Percentiles rank a stretch among this genome's conserved stretches.
Evolutionary conservation across 1,140 invertebrate genomes (phyloP).

Genomic region (Anastrepha ludens): DNA sequence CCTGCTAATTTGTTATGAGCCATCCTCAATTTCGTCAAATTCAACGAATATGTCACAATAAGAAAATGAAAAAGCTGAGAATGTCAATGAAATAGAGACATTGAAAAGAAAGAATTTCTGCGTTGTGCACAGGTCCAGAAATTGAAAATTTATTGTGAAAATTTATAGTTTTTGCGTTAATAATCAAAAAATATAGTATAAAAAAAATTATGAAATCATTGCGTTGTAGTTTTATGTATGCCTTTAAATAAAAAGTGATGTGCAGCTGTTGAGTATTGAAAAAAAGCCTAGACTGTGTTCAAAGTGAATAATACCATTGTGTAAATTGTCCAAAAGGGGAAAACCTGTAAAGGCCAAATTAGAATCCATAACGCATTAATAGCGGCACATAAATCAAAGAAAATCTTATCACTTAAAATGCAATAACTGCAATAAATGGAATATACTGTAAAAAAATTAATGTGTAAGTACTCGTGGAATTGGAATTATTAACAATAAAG

Average conservation of each 20-base stretch:
- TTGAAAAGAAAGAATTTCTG: conserved; percentile 47
- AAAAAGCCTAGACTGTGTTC: background rate
- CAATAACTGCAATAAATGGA: background rate
- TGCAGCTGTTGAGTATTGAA: background rate
- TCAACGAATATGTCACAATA: conserved; percentile 19
- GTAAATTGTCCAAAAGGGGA: background rate
- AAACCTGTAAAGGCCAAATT: conserved; percentile 5
- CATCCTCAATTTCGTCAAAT: background rate
- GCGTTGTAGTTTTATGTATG: background rate
- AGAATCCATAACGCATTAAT: background rate
- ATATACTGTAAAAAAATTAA: background rate
- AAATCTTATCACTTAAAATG: background rate
- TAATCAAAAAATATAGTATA: background rate
- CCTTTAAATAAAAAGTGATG: background rate
- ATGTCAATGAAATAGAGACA: conserved; percentile 7
- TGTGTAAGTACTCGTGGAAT: conserved; percentile 22
- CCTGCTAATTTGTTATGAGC: background rate
- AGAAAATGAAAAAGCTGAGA: background rate
- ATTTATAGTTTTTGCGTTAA: background rate
- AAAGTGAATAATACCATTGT: background rate
- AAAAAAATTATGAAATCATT: background rate
- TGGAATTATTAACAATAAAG: background rate
- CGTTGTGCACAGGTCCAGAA: background rate
- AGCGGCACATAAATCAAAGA: background rate
- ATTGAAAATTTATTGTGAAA: conserved; percentile 40